These are phyloP conservation scores for Callithrix jacchus DNA, from an alignment of 2,113 vertebrate species.

Conservation along the genomic window DNA sequence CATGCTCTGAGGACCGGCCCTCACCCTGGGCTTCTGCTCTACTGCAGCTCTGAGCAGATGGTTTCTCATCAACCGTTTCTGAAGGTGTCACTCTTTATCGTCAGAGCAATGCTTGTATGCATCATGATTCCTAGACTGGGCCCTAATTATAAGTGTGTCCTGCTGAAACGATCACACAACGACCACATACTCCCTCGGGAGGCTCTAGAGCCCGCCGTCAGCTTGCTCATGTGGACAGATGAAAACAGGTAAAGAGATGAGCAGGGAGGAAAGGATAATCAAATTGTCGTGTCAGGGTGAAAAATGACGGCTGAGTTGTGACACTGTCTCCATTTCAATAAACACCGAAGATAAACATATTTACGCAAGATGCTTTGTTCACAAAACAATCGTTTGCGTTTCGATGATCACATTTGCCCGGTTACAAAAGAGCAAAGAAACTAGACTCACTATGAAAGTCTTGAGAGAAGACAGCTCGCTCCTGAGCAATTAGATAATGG, in stretches of 20 bases:
- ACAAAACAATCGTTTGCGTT: not conserved
- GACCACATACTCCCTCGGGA: not conserved
- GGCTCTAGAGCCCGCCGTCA: accelerated
- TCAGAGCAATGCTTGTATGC: constrained; percentile 54
- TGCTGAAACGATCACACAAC: not conserved
- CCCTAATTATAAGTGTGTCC: constrained; percentile 38
- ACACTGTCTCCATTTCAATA: not conserved
- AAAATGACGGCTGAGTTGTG: accelerated
- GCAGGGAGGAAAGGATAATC: accelerated
- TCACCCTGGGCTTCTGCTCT: not conserved
- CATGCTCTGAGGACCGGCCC: not conserved
- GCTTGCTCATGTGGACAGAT: accelerated
- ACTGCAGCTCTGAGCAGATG: constrained; percentile 76
- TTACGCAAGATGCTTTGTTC: not conserved
- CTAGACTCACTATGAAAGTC: no score
- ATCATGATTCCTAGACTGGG: constrained; percentile 20
- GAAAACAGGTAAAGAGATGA: not conserved
- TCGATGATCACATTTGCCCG: not conserved
- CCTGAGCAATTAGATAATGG: not conserved
- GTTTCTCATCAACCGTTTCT: constrained; percentile 36
- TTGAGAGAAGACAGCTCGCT: not conserved
- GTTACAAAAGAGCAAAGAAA: not conserved
- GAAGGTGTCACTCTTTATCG: constrained; percentile 75
- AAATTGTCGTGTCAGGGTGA: accelerated
- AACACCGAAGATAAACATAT: not conserved